A percentile compares a stretch with the other conserved stretches of the same genome.
phyloP scores from a whole-genome alignment of 2,888 invertebrate genomes.

The Notocelia uddmanniana region DNA sequence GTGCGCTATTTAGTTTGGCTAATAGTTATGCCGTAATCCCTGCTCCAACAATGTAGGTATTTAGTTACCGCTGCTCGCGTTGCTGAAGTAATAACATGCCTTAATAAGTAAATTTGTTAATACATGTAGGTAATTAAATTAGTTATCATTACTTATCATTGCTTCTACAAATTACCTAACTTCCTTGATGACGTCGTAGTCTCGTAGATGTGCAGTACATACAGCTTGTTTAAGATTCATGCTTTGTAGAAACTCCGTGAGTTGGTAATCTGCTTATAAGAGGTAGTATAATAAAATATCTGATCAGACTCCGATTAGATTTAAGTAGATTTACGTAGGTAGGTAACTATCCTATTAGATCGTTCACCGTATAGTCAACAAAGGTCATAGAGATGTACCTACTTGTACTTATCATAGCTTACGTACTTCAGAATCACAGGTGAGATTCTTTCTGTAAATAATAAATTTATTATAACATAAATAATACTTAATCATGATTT shows the following conservation, averaged over 20 bases:
- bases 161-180: neutral
- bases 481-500: neutral
- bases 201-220: too few relatives aligned
- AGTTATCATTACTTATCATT: neutral
- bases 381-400: too few relatives aligned
- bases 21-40: neutral
- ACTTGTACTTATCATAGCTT: too few relatives aligned
- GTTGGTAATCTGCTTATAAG: neutral
- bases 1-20: neutral
- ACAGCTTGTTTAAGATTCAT: neutral
- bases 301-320: conserved; percentile 40
- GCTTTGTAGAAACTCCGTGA: neutral
- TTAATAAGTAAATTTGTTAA: neutral
- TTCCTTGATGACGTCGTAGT: neutral
- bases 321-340: neutral
- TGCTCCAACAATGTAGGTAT: conserved; percentile 2
- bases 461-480: too few relatives aligned
- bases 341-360: neutral
- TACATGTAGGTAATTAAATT: conserved; percentile 1
- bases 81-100: neutral
- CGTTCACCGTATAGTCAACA: neutral
- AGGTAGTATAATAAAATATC: neutral
- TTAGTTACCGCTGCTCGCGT: conserved; percentile 1
- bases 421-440: neutral
- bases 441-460: neutral